Conservation (phyloP, 2,888 invertebrate genomes). For the Bellardia pandia region DNA sequence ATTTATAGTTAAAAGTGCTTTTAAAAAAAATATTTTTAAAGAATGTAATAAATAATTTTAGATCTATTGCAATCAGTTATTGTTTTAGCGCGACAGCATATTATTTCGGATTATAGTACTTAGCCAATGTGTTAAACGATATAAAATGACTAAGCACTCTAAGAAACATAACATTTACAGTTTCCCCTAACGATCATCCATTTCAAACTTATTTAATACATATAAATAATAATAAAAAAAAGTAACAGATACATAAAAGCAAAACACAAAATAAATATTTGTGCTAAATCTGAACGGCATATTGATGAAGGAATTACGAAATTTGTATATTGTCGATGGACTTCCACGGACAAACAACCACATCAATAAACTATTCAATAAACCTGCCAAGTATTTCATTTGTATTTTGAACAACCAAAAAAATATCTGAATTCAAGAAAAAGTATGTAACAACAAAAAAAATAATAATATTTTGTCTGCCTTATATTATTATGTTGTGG, state of each 20-base stretch:
- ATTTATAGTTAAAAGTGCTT: too few relatives aligned
- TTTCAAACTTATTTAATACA: neutral
- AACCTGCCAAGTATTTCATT: constrained; percentile 31
- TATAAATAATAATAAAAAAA: neutral
- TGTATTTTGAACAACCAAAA: neutral
- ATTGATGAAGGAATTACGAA: constrained; percentile 55
- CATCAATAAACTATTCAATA: constrained; percentile 28
- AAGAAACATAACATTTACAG: neutral
- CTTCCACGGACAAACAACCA: constrained; percentile 36
- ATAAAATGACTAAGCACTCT: constrained; percentile 2
- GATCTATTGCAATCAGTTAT: neutral
- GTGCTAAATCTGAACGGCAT: constrained; percentile 62
- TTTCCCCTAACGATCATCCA: neutral
- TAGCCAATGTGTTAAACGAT: neutral
- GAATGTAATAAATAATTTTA: neutral
- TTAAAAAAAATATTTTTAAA: too few relatives aligned
- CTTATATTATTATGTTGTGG: constrained; percentile 33
- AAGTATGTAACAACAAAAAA: constrained; percentile 5
- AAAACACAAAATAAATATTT: constrained; percentile 46
- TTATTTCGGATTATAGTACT: neutral
- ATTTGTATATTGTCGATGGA: constrained; percentile 29
- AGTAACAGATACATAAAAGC: neutral
- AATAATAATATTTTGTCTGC: constrained; percentile 31
- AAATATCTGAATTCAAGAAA: neutral
- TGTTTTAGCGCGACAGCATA: neutral